A percentile compares a stretch with the other conserved stretches of the same genome.
These are phyloP conservation scores for Anthophora plumipes DNA, from an alignment of 2,888 invertebrate genomes.

Conservation along the genomic window DNA sequence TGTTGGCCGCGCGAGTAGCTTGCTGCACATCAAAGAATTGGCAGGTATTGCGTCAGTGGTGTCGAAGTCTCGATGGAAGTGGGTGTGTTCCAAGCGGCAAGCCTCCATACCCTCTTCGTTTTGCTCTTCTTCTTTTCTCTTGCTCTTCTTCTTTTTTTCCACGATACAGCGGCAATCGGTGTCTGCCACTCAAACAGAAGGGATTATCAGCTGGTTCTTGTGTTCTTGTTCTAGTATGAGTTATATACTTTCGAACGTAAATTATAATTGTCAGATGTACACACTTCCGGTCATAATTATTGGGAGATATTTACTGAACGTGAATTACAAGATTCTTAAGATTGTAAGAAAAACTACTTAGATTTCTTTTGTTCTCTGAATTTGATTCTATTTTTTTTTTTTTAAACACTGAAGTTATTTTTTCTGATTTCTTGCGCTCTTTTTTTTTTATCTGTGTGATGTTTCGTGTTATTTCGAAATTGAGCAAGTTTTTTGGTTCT, in stretches of 20 bases:
- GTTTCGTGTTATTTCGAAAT: too few species aligned
- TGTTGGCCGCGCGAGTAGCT: conserved; percentile 2
- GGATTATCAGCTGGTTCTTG: conserved; percentile 13
- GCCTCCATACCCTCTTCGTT: background rate
- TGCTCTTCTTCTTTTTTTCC: background rate
- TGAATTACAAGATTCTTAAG: too few species aligned
- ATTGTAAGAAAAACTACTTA: too few species aligned
- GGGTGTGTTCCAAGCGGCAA: background rate
- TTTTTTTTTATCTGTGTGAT: too few species aligned
- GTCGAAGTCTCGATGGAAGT: conserved; percentile 3
- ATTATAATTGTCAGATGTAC: background rate
- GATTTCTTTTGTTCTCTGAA: too few species aligned
- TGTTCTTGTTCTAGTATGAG: background rate
- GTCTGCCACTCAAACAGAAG: background rate
- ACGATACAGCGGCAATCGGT: background rate
- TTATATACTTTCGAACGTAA: conserved; percentile 1
- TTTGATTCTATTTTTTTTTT: too few species aligned
- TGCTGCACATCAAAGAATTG: background rate
- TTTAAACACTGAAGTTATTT: too few species aligned
- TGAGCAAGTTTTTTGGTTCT: too few species aligned
- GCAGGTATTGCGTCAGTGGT: conserved; percentile 3
- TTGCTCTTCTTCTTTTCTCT: background rate
- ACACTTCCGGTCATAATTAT: too few species aligned
- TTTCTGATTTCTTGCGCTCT: too few species aligned
- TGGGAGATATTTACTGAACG: too few species aligned